Base-by-base conservation (phyloP, 2,113 vertebrate genomes). In the Crotophaga sulcirostris region DNA sequence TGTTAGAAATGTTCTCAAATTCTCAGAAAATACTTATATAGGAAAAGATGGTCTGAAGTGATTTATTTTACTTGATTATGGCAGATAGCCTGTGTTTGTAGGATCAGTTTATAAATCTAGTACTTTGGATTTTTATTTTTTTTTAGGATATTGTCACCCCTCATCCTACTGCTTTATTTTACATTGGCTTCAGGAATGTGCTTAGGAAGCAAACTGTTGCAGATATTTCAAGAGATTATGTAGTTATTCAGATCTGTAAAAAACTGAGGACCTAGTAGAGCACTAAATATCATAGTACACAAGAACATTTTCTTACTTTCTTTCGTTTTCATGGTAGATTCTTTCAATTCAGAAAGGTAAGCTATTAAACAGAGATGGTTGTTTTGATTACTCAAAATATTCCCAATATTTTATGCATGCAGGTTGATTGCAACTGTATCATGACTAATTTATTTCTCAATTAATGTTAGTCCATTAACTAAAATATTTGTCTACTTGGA, bases 381-480 rank as follows among this genome's bases (percentile, higher is more conserved):
- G 79, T 88, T 95, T 90, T 84, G 82, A 96, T 92, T 95, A 69
- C 76, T 92, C 47, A 75, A 63, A 90, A 90, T 94, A 92, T 95
- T 94, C 55, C 20, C 19, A 36, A 40, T 95, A 59, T 89, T 95
- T 96, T 96, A 95, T 93, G 62, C 87, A 95, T 94, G 76, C 76
- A 92, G 34, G 76, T 82, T 91, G 81, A 94, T 92, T 91, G 66
- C 73, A 92, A 93, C 93, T 77, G 58, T 82, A 91, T 94, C 78
- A 75, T 95, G 90, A 93, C 55, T 96, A 92, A 97, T 96, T 94
- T 96, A 89, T 96, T 89, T 89, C 58, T 85, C 92, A 84, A 80
- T 96, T 90, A 97, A 90, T 84, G 49, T 89, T 94, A 94, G 87
- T 84, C 76, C 87, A 80, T 94, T 92, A 93, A 72, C 67, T 92